Evolutionary conservation across 2,888 invertebrate genomes (phyloP), one percentile per base, ranked within the genome.

Genomic region (Ophion ventricosus): DNA sequence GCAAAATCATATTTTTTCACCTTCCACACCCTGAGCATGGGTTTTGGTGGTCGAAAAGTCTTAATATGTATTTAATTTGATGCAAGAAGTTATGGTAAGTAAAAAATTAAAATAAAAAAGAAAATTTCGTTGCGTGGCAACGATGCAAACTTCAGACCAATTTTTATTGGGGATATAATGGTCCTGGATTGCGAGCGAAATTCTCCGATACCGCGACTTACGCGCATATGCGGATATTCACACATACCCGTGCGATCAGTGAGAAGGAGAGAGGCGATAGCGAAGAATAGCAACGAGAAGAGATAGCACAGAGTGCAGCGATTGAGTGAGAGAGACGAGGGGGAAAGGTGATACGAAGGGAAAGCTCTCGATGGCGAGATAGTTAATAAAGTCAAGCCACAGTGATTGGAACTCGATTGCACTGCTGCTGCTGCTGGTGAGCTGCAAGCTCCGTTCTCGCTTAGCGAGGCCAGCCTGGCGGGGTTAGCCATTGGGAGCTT

Each of bases 331-430:
- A 20, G 66, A 66, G 8, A 40, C 23, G 23, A 63, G 29, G 29
- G 75, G 11, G 54, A 64, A 66, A 75, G 57, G 66, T 43, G 43
- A 43, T 29, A 77, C 67, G 43, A 40, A 54, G 23, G 66, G 49
- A 66, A 54, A 66, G 54, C 66, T 35, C 43, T 23, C 26, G 40
- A 64, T 66, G 73, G 73, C 67, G 54, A 70, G 76, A 67, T 80
- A 83, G 83, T 83, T 83, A 83, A 83, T 83, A 80, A 80, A 83
- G 83, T 72, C 76, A 83, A 83, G 80, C 83, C 83, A 54, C 83
- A 83, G 73, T 76, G 80, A 83, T 83, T 80, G 83, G 76, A 73
- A 80, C 80, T 73, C 83, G 83, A 83, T 83, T 80, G 80, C 83
- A 66, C 49, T 63, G 74, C 56, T 35, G 80, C 11, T 81, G 69